Conservation (phyloP, 2,113 vertebrate genomes). For the Sterna hirundo region DNA sequence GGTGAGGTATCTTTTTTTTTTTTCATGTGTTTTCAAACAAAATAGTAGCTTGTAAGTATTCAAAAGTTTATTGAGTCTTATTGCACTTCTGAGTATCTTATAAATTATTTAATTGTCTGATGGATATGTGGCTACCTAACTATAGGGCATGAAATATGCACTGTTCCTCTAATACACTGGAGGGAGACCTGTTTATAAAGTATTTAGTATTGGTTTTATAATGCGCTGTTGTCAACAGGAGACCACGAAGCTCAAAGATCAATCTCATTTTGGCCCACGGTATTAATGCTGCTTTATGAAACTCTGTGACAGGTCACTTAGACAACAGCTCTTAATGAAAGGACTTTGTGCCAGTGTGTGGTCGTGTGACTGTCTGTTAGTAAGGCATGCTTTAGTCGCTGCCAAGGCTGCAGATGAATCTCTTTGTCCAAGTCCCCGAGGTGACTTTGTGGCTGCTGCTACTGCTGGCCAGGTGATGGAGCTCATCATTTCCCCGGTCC, state of each 20-base stretch:
- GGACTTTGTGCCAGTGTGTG: slow-evolving; percentile 68
- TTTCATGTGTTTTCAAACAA: slow-evolving; percentile 62
- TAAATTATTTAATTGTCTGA: slow-evolving; percentile 84
- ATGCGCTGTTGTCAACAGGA: slow-evolving; percentile 82
- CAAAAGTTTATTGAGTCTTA: slow-evolving; percentile 78
- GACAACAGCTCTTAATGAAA: slow-evolving; percentile 72
- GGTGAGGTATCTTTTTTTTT: background rate
- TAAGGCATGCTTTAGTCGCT: slow-evolving; percentile 50
- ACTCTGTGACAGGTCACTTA: slow-evolving; percentile 77
- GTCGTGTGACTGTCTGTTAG: slow-evolving; percentile 60
- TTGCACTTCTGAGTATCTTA: slow-evolving; percentile 76
- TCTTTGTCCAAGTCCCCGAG: slow-evolving; percentile 69
- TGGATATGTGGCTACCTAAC: slow-evolving; percentile 84
- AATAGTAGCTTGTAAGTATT: slow-evolving; percentile 72
- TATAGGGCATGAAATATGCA: slow-evolving; percentile 81
- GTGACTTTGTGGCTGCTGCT: slow-evolving; percentile 64
- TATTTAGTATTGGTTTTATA: slow-evolving; percentile 87
- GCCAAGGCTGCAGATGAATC: slow-evolving; percentile 65
- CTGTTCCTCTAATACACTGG: slow-evolving; percentile 81
- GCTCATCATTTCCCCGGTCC: slow-evolving; percentile 61
- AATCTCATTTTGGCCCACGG: slow-evolving; percentile 78
- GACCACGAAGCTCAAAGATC: slow-evolving; percentile 83
- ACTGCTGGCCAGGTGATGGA: slow-evolving; percentile 72
- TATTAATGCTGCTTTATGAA: slow-evolving; percentile 79
- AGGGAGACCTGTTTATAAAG: slow-evolving; percentile 85